These are phyloP conservation scores for Achroia grisella DNA, from an alignment of 1,140 invertebrate genomes.

Conservation along the genomic window DNA sequence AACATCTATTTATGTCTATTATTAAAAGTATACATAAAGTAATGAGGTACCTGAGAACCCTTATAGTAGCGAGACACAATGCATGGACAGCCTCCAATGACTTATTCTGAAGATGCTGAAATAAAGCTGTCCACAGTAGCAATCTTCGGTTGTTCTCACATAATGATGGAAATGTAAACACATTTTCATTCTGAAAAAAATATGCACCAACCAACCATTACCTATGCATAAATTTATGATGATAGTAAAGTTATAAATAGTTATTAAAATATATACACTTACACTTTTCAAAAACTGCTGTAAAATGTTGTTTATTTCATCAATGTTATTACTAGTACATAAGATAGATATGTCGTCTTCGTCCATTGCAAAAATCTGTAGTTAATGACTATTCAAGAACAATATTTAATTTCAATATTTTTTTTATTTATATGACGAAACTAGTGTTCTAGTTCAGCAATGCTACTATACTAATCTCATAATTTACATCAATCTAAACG, in stretches of 20 bases:
- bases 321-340: slow-evolving; percentile 22
- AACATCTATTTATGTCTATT: too few species aligned
- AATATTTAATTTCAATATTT: too few species aligned
- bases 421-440: too few species aligned
- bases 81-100: slow-evolving; percentile 40
- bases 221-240: background rate
- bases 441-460: too few species aligned
- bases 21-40: too few species aligned
- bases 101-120: slow-evolving; percentile 53
- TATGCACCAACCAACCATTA: background rate
- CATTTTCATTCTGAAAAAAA: slow-evolving; percentile 58
- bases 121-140: slow-evolving; percentile 59
- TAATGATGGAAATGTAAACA: slow-evolving; percentile 55
- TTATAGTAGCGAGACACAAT: slow-evolving; percentile 48
- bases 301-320: slow-evolving; percentile 32
- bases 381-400: too few species aligned
- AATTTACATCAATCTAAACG: too few species aligned
- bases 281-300: slow-evolving; percentile 45
- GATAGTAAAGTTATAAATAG: too few species aligned
- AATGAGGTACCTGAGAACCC: slow-evolving; percentile 60
- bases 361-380: slow-evolving; percentile 27
- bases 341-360: slow-evolving; percentile 45
- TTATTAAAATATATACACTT: slow-evolving; percentile 10
- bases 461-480: too few species aligned
- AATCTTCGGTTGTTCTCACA: slow-evolving; percentile 43